Percentiles rank a stretch among this genome's conserved stretches.
Evolutionary conservation across 2,888 invertebrate genomes (phyloP).

Genomic region (Ceriagrion tenellum): DNA sequence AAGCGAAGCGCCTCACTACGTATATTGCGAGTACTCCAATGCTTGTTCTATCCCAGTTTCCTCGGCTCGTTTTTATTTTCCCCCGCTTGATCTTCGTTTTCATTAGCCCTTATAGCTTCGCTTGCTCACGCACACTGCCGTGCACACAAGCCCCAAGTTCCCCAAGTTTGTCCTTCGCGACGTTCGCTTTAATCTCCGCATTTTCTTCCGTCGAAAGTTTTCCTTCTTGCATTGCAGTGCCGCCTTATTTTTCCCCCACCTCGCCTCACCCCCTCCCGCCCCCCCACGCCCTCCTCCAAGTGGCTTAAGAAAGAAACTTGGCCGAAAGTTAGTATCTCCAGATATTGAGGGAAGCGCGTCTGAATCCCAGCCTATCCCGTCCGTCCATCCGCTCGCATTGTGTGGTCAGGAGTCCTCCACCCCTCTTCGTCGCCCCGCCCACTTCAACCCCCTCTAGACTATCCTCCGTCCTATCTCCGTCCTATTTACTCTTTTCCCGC

Average conservation of each 20-base stretch:
- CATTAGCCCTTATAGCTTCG: not conserved
- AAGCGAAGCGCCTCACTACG: not conserved
- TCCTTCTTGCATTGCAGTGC: slow-evolving; percentile 37
- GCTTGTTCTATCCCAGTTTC: not conserved
- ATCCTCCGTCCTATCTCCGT: not conserved
- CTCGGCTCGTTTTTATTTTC: not conserved
- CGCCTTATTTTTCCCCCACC: slow-evolving; percentile 45
- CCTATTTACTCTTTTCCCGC: not conserved
- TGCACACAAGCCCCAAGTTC: not conserved
- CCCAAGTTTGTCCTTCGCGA: not conserved
- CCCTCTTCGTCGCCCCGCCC: not conserved
- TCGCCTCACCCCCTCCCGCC: not conserved
- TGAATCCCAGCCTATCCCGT: not conserved
- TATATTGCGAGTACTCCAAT: not conserved
- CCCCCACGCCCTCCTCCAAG: not conserved
- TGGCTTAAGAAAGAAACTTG: slow-evolving; percentile 48
- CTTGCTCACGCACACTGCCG: not conserved
- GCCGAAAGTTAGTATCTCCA: slow-evolving; percentile 56
- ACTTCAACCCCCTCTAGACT: no score
- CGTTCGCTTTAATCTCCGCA: slow-evolving; percentile 48
- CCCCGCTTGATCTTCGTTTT: not conserved
- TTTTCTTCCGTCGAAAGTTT: slow-evolving; percentile 9
- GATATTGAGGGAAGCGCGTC: slow-evolving; percentile 45
- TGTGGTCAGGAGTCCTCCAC: slow-evolving; percentile 3
- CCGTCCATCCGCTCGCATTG: slow-evolving; percentile 6